A percentile compares a stretch with the other conserved stretches of the same genome.
Conservation (phyloP, 1,140 invertebrate species). For the Listronotus bonariensis region DNA sequence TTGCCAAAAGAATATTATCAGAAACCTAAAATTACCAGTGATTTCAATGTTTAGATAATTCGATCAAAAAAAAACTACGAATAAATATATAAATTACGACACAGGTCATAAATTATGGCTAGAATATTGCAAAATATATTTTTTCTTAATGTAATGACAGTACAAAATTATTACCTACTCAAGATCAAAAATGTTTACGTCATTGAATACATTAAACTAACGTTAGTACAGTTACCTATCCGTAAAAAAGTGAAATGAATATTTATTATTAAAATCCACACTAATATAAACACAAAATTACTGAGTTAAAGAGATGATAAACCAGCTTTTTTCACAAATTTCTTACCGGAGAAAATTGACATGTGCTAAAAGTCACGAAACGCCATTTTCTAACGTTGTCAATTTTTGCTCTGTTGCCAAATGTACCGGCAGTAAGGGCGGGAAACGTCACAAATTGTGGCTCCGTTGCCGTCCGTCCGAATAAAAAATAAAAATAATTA, state of each 20-base stretch:
- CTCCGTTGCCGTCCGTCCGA: no score
- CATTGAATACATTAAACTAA: slow-evolving; percentile 21
- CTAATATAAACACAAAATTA: background rate
- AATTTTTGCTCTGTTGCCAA: no score
- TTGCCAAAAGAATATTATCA: slow-evolving; percentile 15
- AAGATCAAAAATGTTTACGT: slow-evolving; percentile 41
- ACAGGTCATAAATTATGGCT: slow-evolving; percentile 9
- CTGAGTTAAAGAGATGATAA: background rate
- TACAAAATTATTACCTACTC: slow-evolving; percentile 14
- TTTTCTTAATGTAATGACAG: slow-evolving; percentile 27
- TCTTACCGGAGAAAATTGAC: slow-evolving; percentile 46
- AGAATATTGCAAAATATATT: slow-evolving; percentile 21
- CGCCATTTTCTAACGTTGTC: slow-evolving; percentile 40
- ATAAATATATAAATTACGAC: background rate
- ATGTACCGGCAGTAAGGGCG: no score
- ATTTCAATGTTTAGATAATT: background rate
- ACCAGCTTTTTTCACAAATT: slow-evolving; percentile 16
- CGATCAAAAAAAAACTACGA: background rate
- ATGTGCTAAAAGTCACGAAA: slow-evolving; percentile 45
- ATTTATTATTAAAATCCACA: background rate
- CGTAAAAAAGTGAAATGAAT: background rate
- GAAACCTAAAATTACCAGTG: slow-evolving; percentile 15
- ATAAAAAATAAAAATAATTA: no score
- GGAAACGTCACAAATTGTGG: no score
- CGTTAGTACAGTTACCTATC: background rate